Conservation (phyloP, 2,113 vertebrate species). For the Leptocoma aspasia region DNA sequence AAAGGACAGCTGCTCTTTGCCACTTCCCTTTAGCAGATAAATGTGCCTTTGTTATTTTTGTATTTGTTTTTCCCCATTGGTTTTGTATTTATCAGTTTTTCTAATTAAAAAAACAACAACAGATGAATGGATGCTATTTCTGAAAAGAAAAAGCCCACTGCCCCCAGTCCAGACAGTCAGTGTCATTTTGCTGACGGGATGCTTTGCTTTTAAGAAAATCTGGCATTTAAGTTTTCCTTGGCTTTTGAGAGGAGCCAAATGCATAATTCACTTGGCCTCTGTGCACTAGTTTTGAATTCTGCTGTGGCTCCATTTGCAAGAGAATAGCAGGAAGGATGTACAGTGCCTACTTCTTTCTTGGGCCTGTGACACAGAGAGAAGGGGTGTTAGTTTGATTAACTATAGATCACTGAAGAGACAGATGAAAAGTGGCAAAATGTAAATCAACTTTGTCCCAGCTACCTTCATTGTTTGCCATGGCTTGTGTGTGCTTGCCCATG, state of each 20-base stretch:
- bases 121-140: slow-evolving; percentile 55
- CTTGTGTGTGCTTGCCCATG: neutral
- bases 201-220: slow-evolving; percentile 63
- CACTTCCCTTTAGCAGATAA: slow-evolving; percentile 46
- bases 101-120: slow-evolving; percentile 48
- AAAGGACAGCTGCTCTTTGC: slow-evolving; percentile 64
- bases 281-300: slow-evolving; percentile 57
- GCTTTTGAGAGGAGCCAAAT: slow-evolving; percentile 64
- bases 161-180: slow-evolving; percentile 5
- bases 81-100: slow-evolving; percentile 58
- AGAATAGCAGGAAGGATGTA: slow-evolving; percentile 60
- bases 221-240: slow-evolving; percentile 60
- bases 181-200: slow-evolving; percentile 51
- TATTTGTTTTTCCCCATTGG: slow-evolving; percentile 29
- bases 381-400: slow-evolving; percentile 50
- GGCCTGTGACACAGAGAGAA: neutral
- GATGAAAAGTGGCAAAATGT: slow-evolving; percentile 43
- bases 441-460: slow-evolving; percentile 30
- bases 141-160: slow-evolving; percentile 29
- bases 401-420: slow-evolving; percentile 1
- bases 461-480: neutral
- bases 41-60: slow-evolving; percentile 58
- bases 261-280: slow-evolving; percentile 56
- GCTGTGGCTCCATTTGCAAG: slow-evolving; percentile 60
- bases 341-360: slow-evolving; percentile 46